phyloP scores from a whole-genome alignment of 1,140 invertebrate genomes.

The Macrobrachium rosenbergii region DNA sequence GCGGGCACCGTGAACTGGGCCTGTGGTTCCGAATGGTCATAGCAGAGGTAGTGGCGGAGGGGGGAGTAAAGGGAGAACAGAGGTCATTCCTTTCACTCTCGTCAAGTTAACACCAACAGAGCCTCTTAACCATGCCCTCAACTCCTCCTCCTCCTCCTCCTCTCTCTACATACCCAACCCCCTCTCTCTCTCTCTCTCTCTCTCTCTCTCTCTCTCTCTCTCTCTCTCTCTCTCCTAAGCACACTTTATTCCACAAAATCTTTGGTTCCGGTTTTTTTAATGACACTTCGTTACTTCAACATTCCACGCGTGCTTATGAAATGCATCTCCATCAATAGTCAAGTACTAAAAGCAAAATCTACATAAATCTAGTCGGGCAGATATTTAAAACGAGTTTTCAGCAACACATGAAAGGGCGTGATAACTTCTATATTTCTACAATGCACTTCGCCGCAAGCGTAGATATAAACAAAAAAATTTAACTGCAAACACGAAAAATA shows the following conservation, averaged over 20 bases:
- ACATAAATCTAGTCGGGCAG: too few relatives aligned
- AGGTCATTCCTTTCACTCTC: too few relatives aligned
- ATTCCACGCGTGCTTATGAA: too few relatives aligned
- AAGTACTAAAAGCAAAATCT: too few relatives aligned
- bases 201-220: conserved; percentile 33
- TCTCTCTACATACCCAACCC: neutral
- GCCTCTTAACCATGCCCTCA: neutral
- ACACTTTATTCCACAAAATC: neutral
- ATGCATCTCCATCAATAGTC: too few relatives aligned
- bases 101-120: too few relatives aligned
- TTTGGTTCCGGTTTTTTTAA: neutral
- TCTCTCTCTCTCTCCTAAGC: conserved; percentile 1
- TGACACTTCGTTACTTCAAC: neutral
- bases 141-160: neutral
- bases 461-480: too few relatives aligned
- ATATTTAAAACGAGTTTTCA: too few relatives aligned
- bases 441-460: too few relatives aligned
- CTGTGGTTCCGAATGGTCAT: neutral
- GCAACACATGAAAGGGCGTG: too few relatives aligned
- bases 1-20: neutral
- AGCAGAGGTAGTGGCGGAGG: neutral
- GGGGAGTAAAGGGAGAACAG: conserved; percentile 1
- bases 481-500: too few relatives aligned
- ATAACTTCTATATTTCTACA: too few relatives aligned
- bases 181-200: conserved; percentile 2